Percentiles rank a stretch among this genome's conserved stretches.
Conservation (phyloP, 2,113 vertebrate species). For the Rattus rattus region DNA sequence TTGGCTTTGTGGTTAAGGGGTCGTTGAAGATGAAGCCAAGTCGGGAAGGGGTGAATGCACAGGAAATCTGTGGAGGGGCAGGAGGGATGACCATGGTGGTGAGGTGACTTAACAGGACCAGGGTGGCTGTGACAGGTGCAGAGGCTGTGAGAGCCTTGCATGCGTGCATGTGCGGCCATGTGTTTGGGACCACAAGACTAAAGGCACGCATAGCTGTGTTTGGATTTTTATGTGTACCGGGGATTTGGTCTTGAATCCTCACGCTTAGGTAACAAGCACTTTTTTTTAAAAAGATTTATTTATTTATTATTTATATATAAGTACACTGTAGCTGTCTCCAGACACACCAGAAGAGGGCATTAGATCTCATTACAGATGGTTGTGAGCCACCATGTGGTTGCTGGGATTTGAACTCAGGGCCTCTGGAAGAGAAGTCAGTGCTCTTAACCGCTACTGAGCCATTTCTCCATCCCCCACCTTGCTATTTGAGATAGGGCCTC, state of each 20-base stretch:
- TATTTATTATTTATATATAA: too few species aligned
- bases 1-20: background rate
- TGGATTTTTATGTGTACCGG: background rate
- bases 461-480: background rate
- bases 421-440: too few species aligned
- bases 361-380: too few species aligned
- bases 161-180: too few species aligned
- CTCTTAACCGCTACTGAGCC: background rate
- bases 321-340: too few species aligned
- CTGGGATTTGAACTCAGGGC: too few species aligned
- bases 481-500: background rate
- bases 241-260: background rate
- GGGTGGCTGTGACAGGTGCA: too few species aligned
- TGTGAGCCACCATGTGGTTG: too few species aligned
- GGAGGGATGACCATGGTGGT: background rate
- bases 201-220: background rate
- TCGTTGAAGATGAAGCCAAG: background rate
- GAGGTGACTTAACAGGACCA: background rate
- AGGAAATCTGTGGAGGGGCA: too few species aligned
- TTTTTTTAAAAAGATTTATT: too few species aligned
- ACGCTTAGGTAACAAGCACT: background rate
- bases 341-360: too few species aligned
- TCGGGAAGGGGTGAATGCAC: background rate
- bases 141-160: accelerated
- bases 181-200: too few species aligned